Conservation (phyloP, 2,797 vertebrate genomes). For the Lateolabrax maculatus region DNA sequence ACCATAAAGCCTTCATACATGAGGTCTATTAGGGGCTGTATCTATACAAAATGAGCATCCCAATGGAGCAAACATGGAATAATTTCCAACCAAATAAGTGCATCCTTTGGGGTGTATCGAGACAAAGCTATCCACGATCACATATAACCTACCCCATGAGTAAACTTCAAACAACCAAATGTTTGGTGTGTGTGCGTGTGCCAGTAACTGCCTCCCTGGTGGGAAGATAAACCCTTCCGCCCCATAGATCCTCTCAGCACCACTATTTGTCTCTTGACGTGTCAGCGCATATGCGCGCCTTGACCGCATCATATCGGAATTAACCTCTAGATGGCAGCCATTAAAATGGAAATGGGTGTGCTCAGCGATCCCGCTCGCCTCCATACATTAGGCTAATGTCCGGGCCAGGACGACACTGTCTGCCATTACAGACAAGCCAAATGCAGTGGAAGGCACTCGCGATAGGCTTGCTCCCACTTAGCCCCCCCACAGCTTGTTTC, state of each 20-base stretch:
- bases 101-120: conserved; percentile 43
- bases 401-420: conserved; percentile 62
- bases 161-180: conserved; percentile 66
- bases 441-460: conserved; percentile 78
- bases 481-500: conserved; percentile 46
- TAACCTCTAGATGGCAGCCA: conserved; percentile 82
- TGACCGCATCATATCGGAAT: conserved; percentile 85
- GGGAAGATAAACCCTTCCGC: conserved; percentile 77
- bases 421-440: conserved; percentile 81
- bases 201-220: conserved; percentile 70
- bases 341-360: conserved; percentile 82
- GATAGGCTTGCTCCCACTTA: conserved; percentile 50
- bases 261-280: conserved; percentile 77
- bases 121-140: conserved; percentile 55
- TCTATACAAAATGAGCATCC: conserved; percentile 50
- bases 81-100: conserved; percentile 53
- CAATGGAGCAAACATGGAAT: conserved; percentile 54
- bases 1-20: conserved; percentile 44
- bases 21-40: conserved; percentile 33
- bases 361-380: conserved; percentile 78
- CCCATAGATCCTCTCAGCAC: conserved; percentile 74
- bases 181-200: conserved; percentile 29
- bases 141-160: conserved; percentile 55
- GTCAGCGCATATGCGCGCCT: conserved; percentile 75
- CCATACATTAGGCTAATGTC: conserved; percentile 83